Conservation (phyloP, 2,888 invertebrate species). For the Mimachlamys varia region DNA sequence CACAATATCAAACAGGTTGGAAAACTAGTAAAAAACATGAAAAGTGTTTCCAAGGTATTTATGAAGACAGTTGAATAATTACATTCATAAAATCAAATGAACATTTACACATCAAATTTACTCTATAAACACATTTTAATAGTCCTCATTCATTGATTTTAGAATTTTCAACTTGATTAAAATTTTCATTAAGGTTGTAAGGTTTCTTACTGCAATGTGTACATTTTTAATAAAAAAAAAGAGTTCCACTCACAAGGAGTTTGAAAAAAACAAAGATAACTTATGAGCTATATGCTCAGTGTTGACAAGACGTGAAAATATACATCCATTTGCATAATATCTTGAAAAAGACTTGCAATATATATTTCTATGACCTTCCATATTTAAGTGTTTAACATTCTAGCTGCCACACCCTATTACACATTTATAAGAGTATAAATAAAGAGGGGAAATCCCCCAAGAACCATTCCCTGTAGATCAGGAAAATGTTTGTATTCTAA, state of each 20-base stretch:
- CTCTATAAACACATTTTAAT: not conserved
- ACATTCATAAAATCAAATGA: not conserved
- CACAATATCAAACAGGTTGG: slow-evolving; percentile 8
- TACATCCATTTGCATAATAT: not conserved
- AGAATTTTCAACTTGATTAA: not conserved
- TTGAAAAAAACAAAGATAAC: too few relatives aligned
- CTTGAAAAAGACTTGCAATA: too few relatives aligned
- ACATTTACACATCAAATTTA: not conserved
- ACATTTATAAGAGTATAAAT: too few relatives aligned
- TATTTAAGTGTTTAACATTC: too few relatives aligned
- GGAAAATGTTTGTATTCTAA: too few relatives aligned
- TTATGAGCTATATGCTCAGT: not conserved
- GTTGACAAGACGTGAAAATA: too few relatives aligned
- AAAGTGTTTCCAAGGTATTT: not conserved
- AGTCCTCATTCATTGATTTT: not conserved
- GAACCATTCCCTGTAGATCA: too few relatives aligned
- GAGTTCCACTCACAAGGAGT: not conserved
- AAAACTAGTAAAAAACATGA: not conserved
- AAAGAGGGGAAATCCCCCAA: too few relatives aligned
- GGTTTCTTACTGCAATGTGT: not conserved
- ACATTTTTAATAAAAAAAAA: not conserved
- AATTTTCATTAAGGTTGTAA: not conserved
- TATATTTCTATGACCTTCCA: too few relatives aligned
- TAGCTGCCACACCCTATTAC: too few relatives aligned
- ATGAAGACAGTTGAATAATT: not conserved